phyloP scores from a whole-genome alignment of 1,140 invertebrate species.

The Copidosoma floridanum region DNA sequence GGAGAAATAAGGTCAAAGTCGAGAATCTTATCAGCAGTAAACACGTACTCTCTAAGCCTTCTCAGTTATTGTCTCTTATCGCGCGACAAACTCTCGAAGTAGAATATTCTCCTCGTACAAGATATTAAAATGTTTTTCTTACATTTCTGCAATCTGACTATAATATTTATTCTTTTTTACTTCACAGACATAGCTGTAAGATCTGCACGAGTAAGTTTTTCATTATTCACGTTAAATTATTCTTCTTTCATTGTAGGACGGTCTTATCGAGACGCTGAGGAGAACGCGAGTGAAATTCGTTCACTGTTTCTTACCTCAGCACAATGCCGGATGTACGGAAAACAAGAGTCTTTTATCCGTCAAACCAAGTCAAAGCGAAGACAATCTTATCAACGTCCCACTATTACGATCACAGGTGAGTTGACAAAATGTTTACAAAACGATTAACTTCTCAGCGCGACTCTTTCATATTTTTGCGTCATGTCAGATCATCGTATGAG shows the following conservation, averaged over 20 bases:
- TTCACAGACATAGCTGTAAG: neutral
- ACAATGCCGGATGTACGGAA: constrained; percentile 64
- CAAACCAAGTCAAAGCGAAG: constrained; percentile 56
- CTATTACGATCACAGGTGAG: constrained; percentile 80
- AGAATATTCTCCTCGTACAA: neutral
- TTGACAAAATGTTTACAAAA: too few relatives aligned
- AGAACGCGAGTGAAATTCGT: constrained; percentile 82
- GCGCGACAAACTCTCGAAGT: neutral
- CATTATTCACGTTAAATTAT: too few relatives aligned
- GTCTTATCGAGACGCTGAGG: constrained; percentile 82
- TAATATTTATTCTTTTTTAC: constrained; percentile 9
- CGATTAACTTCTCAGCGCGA: too few relatives aligned
- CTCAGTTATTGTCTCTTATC: constrained; percentile 10
- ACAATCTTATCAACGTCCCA: constrained; percentile 81
- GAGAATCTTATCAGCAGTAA: constrained; percentile 1
- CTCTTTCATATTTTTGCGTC: too few relatives aligned
- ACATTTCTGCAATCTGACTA: constrained; percentile 3
- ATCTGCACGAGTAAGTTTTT: too few relatives aligned
- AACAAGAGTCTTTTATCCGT: constrained; percentile 54
- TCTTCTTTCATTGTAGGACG: constrained; percentile 65
- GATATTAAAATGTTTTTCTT: constrained; percentile 2
- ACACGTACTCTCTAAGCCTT: neutral
- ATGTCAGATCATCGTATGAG: too few relatives aligned
- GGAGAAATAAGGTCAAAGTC: constrained; percentile 16
- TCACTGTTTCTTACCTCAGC: constrained; percentile 83